Evolutionary conservation across 2,113 vertebrate genomes (phyloP).

Genomic region (Sarotherodon lohbergeri): DNA sequence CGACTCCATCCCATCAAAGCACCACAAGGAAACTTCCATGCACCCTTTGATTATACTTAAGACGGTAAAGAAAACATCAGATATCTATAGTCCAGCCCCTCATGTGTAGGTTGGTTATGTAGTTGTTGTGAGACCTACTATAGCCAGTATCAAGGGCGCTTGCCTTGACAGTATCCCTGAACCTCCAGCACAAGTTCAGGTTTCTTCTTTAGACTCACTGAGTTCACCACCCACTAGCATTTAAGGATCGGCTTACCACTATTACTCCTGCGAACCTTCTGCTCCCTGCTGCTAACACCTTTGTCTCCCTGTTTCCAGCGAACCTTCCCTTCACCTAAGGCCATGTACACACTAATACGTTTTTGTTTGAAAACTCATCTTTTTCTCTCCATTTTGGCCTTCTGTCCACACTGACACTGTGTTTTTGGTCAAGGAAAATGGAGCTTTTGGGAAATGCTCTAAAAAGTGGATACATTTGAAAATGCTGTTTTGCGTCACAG

Average conservation of each 20-base stretch:
- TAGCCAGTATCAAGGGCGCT: accelerated
- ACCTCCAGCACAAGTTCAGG: background rate
- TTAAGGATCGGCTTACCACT: background rate
- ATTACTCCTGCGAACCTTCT: background rate
- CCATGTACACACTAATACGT: accelerated
- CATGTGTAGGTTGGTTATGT: background rate
- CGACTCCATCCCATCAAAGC: background rate
- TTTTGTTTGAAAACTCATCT: accelerated
- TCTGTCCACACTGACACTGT: accelerated
- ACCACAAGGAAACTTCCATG: background rate
- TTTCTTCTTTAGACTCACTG: background rate
- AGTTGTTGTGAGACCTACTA: background rate
- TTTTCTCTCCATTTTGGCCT: background rate
- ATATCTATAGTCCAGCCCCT: background rate
- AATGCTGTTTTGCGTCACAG: background rate
- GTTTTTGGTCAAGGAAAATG: background rate
- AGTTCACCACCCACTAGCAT: background rate
- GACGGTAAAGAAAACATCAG: background rate
- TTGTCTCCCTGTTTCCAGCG: background rate
- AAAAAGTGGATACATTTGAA: accelerated
- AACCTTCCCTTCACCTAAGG: background rate
- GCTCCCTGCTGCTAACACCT: background rate
- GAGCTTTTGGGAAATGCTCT: accelerated
- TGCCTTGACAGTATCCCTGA: background rate
- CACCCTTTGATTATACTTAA: background rate